Evolutionary conservation across 1,140 invertebrate genomes (phyloP), one percentile per base, ranked within the genome.

Genomic region (Drosophila ercepeae): DNA sequence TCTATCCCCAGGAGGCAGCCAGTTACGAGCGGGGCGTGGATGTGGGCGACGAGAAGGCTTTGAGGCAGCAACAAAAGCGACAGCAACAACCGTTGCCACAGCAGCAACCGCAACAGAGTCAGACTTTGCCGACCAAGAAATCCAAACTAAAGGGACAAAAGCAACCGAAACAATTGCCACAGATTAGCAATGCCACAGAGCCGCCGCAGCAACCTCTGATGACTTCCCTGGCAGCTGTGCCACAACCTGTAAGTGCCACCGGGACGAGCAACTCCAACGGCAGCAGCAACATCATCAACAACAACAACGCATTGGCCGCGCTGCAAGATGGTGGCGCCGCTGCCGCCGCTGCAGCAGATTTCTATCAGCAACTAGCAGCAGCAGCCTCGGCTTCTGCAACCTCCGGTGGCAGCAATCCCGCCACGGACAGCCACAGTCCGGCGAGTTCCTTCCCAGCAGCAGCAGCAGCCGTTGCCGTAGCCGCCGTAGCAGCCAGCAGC

Each of bases 111-210:
- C 64, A 59, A 25, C 61, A 77, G 4, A 89, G 75, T 45, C 74
- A 90, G 39, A 90, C 89, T 18, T 65, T 90, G 70, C 89, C 89
- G 3, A 75, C 82, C 27, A 90, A 90, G 61, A 90, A 90, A 55
- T 73, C 81, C 9, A 90, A 90, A 44, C 69, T 89, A 14, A 90
- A 90, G 52, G 89, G 89, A 59, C 89, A 90, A 21, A 90, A 90
- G 61, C 89, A 90, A 46, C 89, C 89, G 52, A 90, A 90, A 46
- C 89, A 78, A 64, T 71, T 90, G 67, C 89, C 89, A 19, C n/a
- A n/a, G n/a, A 63, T 59, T n/a, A 64, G 58, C 72, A 74, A 73
- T 64, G 69, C 49, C 21, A 19, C 29, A 19, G 60, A 59, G 27
- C 75, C 53, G 4, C 76, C 53, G 18, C 59, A 48, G 23, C 60